These are phyloP conservation scores for Terrapene triunguis DNA, from an alignment of 2,113 vertebrate genomes.

Conservation along the genomic window DNA sequence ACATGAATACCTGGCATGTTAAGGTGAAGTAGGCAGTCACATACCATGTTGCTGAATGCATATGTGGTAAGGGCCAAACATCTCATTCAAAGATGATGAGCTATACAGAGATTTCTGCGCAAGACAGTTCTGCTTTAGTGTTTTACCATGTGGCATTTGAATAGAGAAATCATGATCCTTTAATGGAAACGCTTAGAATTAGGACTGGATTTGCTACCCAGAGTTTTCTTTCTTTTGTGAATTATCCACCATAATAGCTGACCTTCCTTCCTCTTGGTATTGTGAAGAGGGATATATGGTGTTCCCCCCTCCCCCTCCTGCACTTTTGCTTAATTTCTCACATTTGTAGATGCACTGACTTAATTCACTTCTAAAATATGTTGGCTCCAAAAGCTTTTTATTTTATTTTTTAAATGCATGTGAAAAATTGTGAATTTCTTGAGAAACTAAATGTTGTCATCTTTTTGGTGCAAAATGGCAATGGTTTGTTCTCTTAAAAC, in stretches of 20 bases:
- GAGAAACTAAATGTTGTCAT: neutral
- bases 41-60: neutral
- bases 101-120: fast-evolving
- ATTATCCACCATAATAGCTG: neutral
- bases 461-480: neutral
- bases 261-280: neutral
- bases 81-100: neutral
- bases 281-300: neutral
- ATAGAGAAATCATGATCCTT: neutral
- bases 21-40: neutral
- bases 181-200: neutral
- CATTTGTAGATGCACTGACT: neutral
- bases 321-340: neutral
- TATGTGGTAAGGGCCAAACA: neutral
- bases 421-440: neutral
- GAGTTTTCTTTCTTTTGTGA: neutral
- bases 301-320: neutral
- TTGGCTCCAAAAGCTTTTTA: neutral
- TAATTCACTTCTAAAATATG: constrained; percentile 46
- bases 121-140: fast-evolving
- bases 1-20: neutral
- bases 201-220: neutral
- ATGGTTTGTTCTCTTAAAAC: too few relatives aligned
- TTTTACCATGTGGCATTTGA: neutral
- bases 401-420: neutral